Conservation (phyloP, 1,140 invertebrate genomes). For the Branchinecta lynchi region DNA sequence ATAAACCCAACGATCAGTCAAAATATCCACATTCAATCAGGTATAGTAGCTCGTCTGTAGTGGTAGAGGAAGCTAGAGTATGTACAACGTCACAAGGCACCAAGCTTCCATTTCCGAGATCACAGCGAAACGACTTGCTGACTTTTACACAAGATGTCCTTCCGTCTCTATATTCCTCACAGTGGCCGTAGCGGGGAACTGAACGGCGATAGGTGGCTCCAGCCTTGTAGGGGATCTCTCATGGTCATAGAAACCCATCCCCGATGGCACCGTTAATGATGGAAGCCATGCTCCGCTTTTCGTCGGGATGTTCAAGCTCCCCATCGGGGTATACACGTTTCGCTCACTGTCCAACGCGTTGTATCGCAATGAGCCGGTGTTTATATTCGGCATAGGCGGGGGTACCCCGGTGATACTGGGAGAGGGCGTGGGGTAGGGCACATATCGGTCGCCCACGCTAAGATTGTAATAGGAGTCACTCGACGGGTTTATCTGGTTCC, state of each 20-base stretch:
- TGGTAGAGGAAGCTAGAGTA: too few relatives aligned
- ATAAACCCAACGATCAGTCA: too few relatives aligned
- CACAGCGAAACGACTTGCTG: background rate
- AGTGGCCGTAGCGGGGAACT: slow-evolving; percentile 15
- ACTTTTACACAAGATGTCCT: slow-evolving; percentile 21
- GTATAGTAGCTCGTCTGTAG: too few relatives aligned
- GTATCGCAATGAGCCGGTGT: slow-evolving; percentile 16
- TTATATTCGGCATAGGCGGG: slow-evolving; percentile 15
- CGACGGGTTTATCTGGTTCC: slow-evolving; percentile 13
- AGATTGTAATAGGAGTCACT: slow-evolving; percentile 19
- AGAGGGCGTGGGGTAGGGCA: slow-evolving; percentile 19
- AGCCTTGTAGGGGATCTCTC: slow-evolving; percentile 14
- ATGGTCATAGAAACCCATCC: slow-evolving; percentile 12
- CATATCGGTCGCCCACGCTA: slow-evolving; percentile 13
- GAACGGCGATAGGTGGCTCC: slow-evolving; percentile 13
- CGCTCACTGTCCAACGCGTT: background rate
- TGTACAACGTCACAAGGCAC: too few relatives aligned
- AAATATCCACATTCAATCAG: too few relatives aligned
- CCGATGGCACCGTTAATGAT: slow-evolving; percentile 7
- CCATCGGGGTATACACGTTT: slow-evolving; percentile 20
- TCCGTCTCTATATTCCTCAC: slow-evolving; percentile 20
- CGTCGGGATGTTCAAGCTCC: slow-evolving; percentile 19
- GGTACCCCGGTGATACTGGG: slow-evolving; percentile 13
- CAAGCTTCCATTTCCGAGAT: too few relatives aligned
- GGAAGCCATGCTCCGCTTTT: slow-evolving; percentile 14